Evolutionary conservation across 2,888 invertebrate genomes (phyloP).

Genomic region (Hirtodrosophila cameraria): DNA sequence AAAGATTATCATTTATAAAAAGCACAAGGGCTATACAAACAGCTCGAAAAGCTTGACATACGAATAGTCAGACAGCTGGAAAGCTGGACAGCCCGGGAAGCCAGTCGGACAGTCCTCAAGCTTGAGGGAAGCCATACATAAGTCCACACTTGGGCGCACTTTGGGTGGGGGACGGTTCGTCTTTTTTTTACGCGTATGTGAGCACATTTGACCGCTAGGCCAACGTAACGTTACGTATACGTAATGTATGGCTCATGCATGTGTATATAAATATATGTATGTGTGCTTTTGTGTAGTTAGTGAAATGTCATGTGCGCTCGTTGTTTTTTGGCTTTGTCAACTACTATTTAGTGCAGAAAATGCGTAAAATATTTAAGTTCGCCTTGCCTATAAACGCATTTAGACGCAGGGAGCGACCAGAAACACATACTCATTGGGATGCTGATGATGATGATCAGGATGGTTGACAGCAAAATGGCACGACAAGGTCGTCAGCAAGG

Average conservation of each 20-base stretch:
- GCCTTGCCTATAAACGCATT: slow-evolving; percentile 45
- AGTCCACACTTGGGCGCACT: slow-evolving; percentile 48
- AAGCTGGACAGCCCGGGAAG: neutral
- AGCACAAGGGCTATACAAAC: slow-evolving; percentile 44
- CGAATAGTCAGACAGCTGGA: neutral
- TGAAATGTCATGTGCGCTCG: slow-evolving; percentile 34
- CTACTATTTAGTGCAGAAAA: slow-evolving; percentile 73
- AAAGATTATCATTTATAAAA: slow-evolving; percentile 67
- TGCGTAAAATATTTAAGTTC: slow-evolving; percentile 67
- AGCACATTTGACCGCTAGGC: slow-evolving; percentile 54
- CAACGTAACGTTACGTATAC: slow-evolving; percentile 37
- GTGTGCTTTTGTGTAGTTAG: slow-evolving; percentile 9
- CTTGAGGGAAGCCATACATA: slow-evolving; percentile 56
- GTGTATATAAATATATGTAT: slow-evolving; percentile 2
- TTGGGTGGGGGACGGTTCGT: slow-evolving; percentile 28
- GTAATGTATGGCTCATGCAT: too few species aligned
- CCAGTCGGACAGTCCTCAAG: slow-evolving; percentile 1
- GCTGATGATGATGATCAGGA: slow-evolving; percentile 16
- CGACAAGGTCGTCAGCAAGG: slow-evolving; percentile 69
- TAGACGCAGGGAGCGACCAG: slow-evolving; percentile 24
- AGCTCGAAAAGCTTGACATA: slow-evolving; percentile 14
- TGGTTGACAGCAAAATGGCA: slow-evolving; percentile 21
- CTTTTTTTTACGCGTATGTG: slow-evolving; percentile 62
- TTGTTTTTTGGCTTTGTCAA: slow-evolving; percentile 55
- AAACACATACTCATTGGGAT: slow-evolving; percentile 32